Percentiles rank a stretch among this genome's conserved stretches.
phyloP scores from a whole-genome alignment of 2,888 invertebrate genomes.

The Caradrina kadenii region DNA sequence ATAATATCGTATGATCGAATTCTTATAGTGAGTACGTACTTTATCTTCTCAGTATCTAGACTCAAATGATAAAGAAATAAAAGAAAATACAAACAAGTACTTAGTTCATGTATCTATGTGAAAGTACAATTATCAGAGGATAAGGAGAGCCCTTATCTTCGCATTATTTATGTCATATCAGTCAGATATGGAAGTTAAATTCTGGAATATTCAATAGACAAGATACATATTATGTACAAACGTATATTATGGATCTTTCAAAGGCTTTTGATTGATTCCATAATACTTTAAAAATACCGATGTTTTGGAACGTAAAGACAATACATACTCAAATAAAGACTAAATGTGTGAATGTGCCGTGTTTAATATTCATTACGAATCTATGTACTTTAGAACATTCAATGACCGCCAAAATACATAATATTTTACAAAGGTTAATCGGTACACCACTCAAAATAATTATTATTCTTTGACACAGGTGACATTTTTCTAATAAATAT shows the following conservation, averaged over 20 bases:
- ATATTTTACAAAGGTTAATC: constrained; percentile 29
- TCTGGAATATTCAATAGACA: constrained; percentile 20
- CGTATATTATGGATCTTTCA: background rate
- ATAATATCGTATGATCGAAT: constrained; percentile 29
- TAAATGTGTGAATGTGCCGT: constrained; percentile 22
- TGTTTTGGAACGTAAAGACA: constrained; percentile 13
- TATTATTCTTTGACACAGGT: constrained; percentile 1
- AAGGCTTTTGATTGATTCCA: constrained; percentile 7
- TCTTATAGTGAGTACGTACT: constrained; percentile 5
- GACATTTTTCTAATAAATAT: constrained; percentile 23
- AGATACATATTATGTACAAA: background rate
- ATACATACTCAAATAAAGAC: constrained; percentile 35
- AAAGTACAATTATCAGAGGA: constrained; percentile 43
- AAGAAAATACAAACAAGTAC: constrained; percentile 41
- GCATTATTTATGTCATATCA: constrained; percentile 25
- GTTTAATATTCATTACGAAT: constrained; percentile 50
- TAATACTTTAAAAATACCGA: constrained; percentile 1
- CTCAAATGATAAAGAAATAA: constrained; percentile 44
- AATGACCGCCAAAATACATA: constrained; percentile 47
- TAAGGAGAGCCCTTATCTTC: constrained; percentile 34
- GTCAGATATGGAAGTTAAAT: background rate
- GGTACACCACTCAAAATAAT: constrained; percentile 5
- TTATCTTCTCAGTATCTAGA: background rate
- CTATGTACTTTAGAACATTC: constrained; percentile 42
- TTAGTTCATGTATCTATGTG: constrained; percentile 19